Evolutionary conservation across 2,888 invertebrate genomes (phyloP), one percentile per base, ranked within the genome.

Genomic region (Itoplectis maculator): DNA sequence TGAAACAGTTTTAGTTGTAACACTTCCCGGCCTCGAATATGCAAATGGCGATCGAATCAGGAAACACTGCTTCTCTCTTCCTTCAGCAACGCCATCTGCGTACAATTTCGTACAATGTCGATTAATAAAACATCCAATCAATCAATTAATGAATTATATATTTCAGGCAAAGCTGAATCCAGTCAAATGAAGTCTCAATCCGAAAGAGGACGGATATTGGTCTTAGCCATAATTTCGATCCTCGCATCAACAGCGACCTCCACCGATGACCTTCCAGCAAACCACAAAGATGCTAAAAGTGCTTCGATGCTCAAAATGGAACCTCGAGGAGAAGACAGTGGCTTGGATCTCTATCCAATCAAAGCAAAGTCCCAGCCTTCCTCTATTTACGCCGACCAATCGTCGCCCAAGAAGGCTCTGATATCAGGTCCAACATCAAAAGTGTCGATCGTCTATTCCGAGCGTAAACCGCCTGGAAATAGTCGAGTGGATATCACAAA

Each of bases 251-350:
- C 54, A 5, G 78, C 37, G 7, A 72, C 20, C 15, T 74, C 83
- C 11, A 29, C 63, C 6, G 80, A 82, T 51, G 45, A 73, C 0
- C 23, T 69, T 78, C 54, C 75, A 49, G 8, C 78, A 2, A 85
- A 84, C 74, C 83, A 86, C 65, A 83, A 86, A 74, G 75, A 81
- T n/a, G 18, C 66, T 7, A 13, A 29, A 8, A 81, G 37, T 61
- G 45, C 78, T 1, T 77, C 86, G 15, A 73, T 63, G 15, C 75
- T 88, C 18, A 82, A 79, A 45, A 73, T 87, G 65, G 88, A 88
- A 65, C 82, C 86, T 13, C 85, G 85, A 72, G 82, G 61, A 8
- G 84, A 84, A 7, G 66, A 70, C 0, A 72, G 81, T 5, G 84
- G 79, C 61, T 40, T 79, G 23, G 83, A 85, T 18, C 47, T 83